A percentile compares a stretch with the other conserved stretches of the same genome.
phyloP scores from a whole-genome alignment of 2,113 vertebrate genomes.

The Leptocoma aspasia region DNA sequence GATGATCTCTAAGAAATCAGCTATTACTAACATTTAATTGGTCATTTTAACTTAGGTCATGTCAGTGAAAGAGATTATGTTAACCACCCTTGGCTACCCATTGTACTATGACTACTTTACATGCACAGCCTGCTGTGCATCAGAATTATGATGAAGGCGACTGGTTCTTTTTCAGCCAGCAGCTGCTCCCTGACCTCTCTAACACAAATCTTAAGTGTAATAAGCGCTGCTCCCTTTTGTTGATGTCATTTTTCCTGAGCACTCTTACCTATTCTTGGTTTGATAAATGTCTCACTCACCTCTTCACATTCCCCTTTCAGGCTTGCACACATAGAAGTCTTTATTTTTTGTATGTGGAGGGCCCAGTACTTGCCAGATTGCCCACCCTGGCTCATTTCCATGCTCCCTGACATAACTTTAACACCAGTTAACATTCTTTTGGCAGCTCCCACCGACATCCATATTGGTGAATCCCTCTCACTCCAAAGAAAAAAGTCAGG shows the following conservation, averaged over 20 bases:
- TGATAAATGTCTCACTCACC: neutral
- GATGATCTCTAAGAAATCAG: neutral
- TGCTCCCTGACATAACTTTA: neutral
- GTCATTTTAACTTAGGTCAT: neutral
- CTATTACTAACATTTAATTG: neutral
- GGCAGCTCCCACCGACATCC: neutral
- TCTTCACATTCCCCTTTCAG: neutral
- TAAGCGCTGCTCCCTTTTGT: neutral
- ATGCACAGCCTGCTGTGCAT: neutral
- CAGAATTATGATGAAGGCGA: neutral
- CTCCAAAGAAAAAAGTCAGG: neutral
- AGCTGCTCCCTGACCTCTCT: neutral
- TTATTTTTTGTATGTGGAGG: neutral
- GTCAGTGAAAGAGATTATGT: neutral
- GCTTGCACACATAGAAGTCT: neutral
- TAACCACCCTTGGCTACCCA: neutral
- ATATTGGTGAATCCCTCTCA: neutral
- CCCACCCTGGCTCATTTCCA: neutral
- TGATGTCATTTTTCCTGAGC: neutral
- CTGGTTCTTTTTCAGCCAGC: neutral
- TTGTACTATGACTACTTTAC: neutral
- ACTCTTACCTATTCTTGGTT: neutral
- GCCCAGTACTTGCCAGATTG: neutral
- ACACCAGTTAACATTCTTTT: neutral
- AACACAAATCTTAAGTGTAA: neutral